A percentile compares a stretch with the other conserved stretches of the same genome.
phyloP scores from a whole-genome alignment of 2,888 invertebrate genomes.

The Oegoconia quadripuncta region DNA sequence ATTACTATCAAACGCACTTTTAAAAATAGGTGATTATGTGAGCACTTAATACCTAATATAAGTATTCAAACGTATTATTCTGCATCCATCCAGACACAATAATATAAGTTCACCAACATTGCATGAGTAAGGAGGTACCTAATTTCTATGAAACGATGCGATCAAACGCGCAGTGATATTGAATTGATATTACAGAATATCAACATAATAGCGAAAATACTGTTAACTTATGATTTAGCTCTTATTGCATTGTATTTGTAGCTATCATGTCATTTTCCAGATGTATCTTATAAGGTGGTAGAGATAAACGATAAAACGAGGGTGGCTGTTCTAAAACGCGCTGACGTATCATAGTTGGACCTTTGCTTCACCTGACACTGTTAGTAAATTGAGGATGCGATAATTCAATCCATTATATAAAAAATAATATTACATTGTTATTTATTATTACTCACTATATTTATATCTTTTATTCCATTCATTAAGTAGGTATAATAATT shows the following conservation, averaged over 20 bases:
- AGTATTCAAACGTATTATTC: no score
- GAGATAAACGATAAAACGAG: slow-evolving; percentile 56
- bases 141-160: slow-evolving; percentile 49
- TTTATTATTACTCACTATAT: no score
- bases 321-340: slow-evolving; percentile 70
- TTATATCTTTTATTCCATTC: no score
- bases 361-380: slow-evolving; percentile 65
- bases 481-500: not conserved
- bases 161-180: slow-evolving; percentile 64
- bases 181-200: slow-evolving; percentile 57
- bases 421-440: no score
- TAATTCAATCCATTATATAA: no score
- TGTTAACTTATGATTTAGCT: slow-evolving; percentile 8
- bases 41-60: no score
- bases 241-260: slow-evolving; percentile 5
- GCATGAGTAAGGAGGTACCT: no score
- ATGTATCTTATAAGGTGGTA: slow-evolving; percentile 14
- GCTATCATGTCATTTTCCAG: slow-evolving; percentile 6
- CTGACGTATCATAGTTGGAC: slow-evolving; percentile 70
- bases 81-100: no score
- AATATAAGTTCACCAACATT: slow-evolving; percentile 22
- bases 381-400: slow-evolving; percentile 44
- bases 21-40: no score
- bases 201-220: slow-evolving; percentile 23
- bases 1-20: no score